phyloP scores from a whole-genome alignment of 2,888 invertebrate genomes.

The Trissonchulus sp. region DNA sequence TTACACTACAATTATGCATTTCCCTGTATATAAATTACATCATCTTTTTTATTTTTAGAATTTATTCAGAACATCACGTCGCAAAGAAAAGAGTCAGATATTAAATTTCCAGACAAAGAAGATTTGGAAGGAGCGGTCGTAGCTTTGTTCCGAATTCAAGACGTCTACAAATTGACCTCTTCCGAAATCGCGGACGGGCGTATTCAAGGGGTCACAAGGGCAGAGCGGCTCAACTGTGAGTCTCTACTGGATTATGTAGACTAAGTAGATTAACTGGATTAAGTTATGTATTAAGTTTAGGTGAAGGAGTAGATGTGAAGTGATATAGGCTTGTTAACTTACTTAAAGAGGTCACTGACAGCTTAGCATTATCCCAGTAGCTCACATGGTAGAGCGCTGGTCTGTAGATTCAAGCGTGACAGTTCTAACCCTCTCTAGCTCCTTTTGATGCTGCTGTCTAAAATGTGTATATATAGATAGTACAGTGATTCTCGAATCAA shows the following conservation, averaged over 20 bases:
- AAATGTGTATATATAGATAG: too few species aligned
- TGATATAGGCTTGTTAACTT: too few species aligned
- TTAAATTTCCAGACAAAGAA: conserved; percentile 76
- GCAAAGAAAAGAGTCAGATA: conserved; percentile 62
- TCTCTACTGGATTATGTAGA: too few species aligned
- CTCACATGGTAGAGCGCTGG: too few species aligned
- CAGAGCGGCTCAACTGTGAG: conserved; percentile 59
- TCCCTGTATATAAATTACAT: neutral
- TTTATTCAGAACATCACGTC: conserved; percentile 71
- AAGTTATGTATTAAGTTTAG: neutral
- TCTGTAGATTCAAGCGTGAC: too few species aligned
- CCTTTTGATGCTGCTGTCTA: too few species aligned
- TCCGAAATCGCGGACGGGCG: conserved; percentile 74
- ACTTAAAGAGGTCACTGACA: too few species aligned
- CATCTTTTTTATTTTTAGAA: conserved; percentile 55
- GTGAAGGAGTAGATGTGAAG: conserved; percentile 36
- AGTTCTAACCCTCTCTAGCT: too few species aligned
- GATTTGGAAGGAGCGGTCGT: conserved; percentile 87
- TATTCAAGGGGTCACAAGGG: conserved; percentile 76
- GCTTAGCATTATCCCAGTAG: too few species aligned
- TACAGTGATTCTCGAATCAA: too few species aligned
- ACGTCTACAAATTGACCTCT: conserved; percentile 82
- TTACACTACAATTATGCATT: too few species aligned
- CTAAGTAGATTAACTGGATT: too few species aligned
- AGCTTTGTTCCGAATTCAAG: conserved; percentile 81